Conservation (phyloP, 23 tunicate species). For the Styela clava region DNA sequence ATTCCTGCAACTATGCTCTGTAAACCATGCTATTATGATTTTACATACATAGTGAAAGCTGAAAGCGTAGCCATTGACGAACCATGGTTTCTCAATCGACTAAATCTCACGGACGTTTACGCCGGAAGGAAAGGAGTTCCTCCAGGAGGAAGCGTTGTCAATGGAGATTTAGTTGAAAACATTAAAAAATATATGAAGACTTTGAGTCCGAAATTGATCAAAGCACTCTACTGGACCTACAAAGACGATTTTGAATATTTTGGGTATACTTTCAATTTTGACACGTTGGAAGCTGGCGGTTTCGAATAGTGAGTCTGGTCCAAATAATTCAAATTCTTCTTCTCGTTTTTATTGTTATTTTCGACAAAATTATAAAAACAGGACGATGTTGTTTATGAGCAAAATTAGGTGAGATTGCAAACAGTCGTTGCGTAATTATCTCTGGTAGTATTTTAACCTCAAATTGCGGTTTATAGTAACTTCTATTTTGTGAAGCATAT, state of each 20-base stretch:
- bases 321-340: too few species aligned
- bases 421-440: too few species aligned
- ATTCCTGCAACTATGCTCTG: constrained; percentile 9
- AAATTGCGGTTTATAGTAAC: too few species aligned
- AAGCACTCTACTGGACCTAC: neutral
- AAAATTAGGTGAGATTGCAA: too few species aligned
- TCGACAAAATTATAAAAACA: too few species aligned
- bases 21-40: constrained; percentile 17
- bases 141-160: constrained; percentile 23
- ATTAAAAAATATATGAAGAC: constrained; percentile 18
- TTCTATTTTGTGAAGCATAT: too few species aligned
- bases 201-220: neutral
- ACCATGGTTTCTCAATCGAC: constrained; percentile 10
- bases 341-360: too few species aligned
- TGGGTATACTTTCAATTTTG: constrained; percentile 23
- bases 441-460: too few species aligned
- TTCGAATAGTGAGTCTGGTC: too few species aligned
- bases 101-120: constrained; percentile 2
- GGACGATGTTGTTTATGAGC: too few species aligned
- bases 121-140: constrained; percentile 18
- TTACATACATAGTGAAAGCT: constrained; percentile 20
- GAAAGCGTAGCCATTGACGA: constrained; percentile 20
- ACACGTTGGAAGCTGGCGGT: constrained; percentile 28
- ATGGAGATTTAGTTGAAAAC: neutral
- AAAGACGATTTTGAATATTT: constrained; percentile 24